Percentiles rank a stretch among this genome's conserved stretches.
These are phyloP conservation scores for Ischnus inquisitorius DNA, from an alignment of 2,888 invertebrate species.

Conservation along the genomic window DNA sequence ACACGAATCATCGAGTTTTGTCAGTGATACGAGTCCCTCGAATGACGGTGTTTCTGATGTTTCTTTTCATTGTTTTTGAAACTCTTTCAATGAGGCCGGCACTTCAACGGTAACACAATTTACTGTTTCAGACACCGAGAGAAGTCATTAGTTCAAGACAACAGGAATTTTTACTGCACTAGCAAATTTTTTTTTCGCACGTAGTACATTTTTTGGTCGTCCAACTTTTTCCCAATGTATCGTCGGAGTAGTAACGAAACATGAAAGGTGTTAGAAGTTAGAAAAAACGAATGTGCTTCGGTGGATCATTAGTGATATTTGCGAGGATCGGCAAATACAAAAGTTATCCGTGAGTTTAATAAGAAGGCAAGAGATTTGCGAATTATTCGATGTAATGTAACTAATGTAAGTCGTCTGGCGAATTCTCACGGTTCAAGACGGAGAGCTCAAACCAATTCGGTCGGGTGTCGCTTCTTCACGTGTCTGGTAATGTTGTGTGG, in stretches of 20 bases:
- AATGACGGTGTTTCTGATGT: neutral
- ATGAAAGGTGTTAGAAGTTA: neutral
- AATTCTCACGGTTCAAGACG: neutral
- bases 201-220: neutral
- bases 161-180: neutral
- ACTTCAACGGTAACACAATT: neutral
- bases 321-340: neutral
- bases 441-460: neutral
- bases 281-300: neutral
- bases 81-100: conserved; percentile 3
- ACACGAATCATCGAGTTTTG: conserved; percentile 39
- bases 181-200: neutral
- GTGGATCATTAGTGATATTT: neutral
- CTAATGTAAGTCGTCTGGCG: neutral
- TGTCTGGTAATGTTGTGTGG: conserved; percentile 74
- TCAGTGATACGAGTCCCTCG: conserved; percentile 21
- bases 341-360: neutral
- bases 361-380: neutral
- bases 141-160: neutral
- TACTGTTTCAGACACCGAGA: neutral
- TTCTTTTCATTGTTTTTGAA: neutral
- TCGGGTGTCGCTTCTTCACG: conserved; percentile 71
- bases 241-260: neutral
- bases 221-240: neutral
- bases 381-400: neutral